Base-by-base conservation (phyloP, 2,888 invertebrate species). In the Microchrysa polita region DNA sequence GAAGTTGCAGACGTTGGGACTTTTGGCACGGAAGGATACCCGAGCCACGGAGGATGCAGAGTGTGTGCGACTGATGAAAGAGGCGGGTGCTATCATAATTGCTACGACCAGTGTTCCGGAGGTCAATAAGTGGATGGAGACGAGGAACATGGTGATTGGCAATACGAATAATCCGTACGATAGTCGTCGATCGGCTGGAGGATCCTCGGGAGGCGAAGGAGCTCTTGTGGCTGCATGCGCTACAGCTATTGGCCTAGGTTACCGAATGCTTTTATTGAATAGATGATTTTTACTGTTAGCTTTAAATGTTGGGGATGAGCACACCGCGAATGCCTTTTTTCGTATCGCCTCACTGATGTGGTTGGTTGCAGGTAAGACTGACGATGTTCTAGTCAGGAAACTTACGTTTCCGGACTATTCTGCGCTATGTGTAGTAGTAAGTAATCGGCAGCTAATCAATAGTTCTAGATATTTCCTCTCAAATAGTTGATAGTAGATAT, bases 91-190 rank as follows among this genome's bases (percentile, higher is more conserved):
- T 5, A 93, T 98, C 74, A 89, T 95, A 0, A 84, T 97, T 27
- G 96, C 92, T 1, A 91, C 93, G 60, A 95, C 96, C n/a, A 98
- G 97, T 83, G 90, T 96, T 44, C 96, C 97, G 0, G 97, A 97
- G 85, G 87, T 97, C 44, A 97, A 97, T 85, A 90, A 96, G 85
- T 98, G 98, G 94, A 86, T 75, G 76, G 98, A 98, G 85, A 91
- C 94, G 0, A 89, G 93, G 74, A 98, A 98, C 86, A 91, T 91
- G 80, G 82, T 98, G 67, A 93, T 92, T 82, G 98, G 98, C 0
- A 89, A 92, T 81, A 95, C 97, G 0, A 90, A 89, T 80, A 98
- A 98, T 87, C 96, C 98, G 0, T 97, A 97, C 83, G 91, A 97
- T 84, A 88, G 90, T 0, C 91, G 93, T 0, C 89, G 95, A 76